These are phyloP conservation scores for Belgica antarctica DNA, from an alignment of 2,888 invertebrate species.

Conservation along the genomic window DNA sequence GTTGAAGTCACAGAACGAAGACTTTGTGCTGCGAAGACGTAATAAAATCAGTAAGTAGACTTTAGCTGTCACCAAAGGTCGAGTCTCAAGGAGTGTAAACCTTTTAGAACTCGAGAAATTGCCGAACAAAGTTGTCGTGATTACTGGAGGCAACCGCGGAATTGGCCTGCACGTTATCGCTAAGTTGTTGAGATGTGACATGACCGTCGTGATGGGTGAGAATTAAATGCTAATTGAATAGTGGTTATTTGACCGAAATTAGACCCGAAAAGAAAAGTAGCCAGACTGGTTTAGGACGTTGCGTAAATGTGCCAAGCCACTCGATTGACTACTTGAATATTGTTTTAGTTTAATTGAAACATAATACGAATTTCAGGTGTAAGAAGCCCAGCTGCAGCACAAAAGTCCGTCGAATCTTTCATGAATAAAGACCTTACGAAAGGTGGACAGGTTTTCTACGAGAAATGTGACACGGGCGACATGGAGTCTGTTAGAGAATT, in stretches of 20 bases:
- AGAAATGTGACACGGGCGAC: conserved; percentile 72
- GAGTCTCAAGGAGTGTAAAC: no score
- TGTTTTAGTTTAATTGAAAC: not conserved
- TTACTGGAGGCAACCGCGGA: conserved; percentile 85
- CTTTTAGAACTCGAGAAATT: conserved; percentile 63
- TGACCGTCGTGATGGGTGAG: conserved; percentile 72
- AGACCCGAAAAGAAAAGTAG: not conserved
- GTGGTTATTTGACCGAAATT: not conserved
- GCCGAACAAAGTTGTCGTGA: conserved; percentile 69
- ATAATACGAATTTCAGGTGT: conserved; percentile 62
- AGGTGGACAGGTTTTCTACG: conserved; percentile 64
- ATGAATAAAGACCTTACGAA: conserved; percentile 51
- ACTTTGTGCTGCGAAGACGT: conserved; percentile 49
- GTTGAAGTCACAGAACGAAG: conserved; percentile 51
- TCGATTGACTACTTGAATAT: not conserved
- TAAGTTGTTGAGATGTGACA: conserved; percentile 71
- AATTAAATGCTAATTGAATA: not conserved
- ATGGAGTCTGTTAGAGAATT: conserved; percentile 74
- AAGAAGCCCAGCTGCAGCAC: conserved; percentile 63
- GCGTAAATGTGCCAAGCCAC: not conserved
- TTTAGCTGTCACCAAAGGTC: no score
- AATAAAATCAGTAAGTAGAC: conserved; percentile 55
- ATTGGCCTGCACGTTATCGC: conserved; percentile 76
- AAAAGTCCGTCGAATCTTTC: conserved; percentile 52
- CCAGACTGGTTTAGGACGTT: not conserved